Conservation (phyloP, 2,113 vertebrate genomes). For the Pipa parva region DNA sequence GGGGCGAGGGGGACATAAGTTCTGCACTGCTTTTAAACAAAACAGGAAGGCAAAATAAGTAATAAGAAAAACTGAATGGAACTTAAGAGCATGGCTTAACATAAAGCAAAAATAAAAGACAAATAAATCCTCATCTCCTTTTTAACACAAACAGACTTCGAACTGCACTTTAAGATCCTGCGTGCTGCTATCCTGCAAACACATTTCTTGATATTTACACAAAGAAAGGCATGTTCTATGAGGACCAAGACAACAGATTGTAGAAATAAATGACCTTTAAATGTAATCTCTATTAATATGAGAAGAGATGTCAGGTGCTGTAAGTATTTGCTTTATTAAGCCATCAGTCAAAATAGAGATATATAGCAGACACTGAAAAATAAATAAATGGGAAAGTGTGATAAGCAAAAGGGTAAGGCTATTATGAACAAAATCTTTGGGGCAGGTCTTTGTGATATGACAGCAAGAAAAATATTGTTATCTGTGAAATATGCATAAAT, state of each 20-base stretch:
- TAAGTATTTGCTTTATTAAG: slow-evolving; percentile 38
- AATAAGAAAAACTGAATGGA: too few relatives aligned
- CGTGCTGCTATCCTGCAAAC: slow-evolving; percentile 4
- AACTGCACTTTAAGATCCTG: slow-evolving; percentile 14
- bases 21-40: too few relatives aligned
- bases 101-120: too few relatives aligned
- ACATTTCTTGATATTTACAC: slow-evolving; percentile 36
- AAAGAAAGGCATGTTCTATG: slow-evolving; percentile 4
- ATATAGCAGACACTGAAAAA: slow-evolving; percentile 1
- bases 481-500: slow-evolving; percentile 31
- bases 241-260: slow-evolving; percentile 21
- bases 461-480: slow-evolving; percentile 19
- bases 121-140: too few relatives aligned
- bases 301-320: slow-evolving; percentile 26
- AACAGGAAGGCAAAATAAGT: too few relatives aligned
- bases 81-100: too few relatives aligned
- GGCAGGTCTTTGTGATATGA: slow-evolving; percentile 1
- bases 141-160: slow-evolving; percentile 4
- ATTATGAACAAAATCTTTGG: slow-evolving; percentile 22
- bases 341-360: slow-evolving; percentile 39
- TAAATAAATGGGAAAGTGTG: slow-evolving; percentile 20
- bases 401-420: slow-evolving; percentile 36
- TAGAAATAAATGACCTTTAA: slow-evolving; percentile 28
- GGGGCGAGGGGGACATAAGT: too few relatives aligned
- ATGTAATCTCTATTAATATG: slow-evolving; percentile 39